A percentile compares a stretch with the other conserved stretches of the same genome.
phyloP scores from a whole-genome alignment of 2,113 vertebrate species.

The Genyomyrus donnyi region DNA sequence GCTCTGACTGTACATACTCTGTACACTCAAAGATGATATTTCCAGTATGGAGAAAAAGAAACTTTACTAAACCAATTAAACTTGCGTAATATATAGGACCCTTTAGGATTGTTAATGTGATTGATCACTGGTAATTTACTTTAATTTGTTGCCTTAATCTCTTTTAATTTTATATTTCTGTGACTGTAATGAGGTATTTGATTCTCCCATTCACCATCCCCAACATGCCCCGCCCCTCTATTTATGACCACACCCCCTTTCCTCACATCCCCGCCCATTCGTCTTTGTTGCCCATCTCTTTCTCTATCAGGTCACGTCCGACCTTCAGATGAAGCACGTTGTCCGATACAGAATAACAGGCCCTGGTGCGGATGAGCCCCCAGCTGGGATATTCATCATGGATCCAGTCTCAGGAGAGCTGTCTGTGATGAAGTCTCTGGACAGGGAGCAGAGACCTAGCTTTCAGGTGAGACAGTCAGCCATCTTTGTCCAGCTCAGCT shows the following conservation, averaged over 20 bases:
- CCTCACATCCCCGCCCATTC: neutral
- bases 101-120: neutral
- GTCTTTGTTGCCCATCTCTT: neutral
- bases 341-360: constrained; percentile 92
- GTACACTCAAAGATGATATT: neutral
- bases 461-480: constrained; percentile 76
- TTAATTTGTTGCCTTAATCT: neutral
- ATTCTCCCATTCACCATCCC: neutral
- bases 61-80: neutral
- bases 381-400: constrained; percentile 92
- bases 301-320: constrained; percentile 76
- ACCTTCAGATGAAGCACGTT: constrained; percentile 87
- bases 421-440: constrained; percentile 88
- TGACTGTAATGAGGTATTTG: neutral
- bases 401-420: constrained; percentile 91
- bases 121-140: neutral
- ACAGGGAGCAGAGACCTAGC: constrained; percentile 83
- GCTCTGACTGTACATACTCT: neutral
- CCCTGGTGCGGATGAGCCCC: constrained; percentile 92
- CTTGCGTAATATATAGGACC: neutral
- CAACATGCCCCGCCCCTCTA: neutral
- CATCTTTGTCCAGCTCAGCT: neutral
- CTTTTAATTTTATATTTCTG: neutral
- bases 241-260: neutral
- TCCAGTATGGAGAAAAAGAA: neutral